Conservation (phyloP, 2,888 invertebrate genomes). For the Xanthorhoe designata region DNA sequence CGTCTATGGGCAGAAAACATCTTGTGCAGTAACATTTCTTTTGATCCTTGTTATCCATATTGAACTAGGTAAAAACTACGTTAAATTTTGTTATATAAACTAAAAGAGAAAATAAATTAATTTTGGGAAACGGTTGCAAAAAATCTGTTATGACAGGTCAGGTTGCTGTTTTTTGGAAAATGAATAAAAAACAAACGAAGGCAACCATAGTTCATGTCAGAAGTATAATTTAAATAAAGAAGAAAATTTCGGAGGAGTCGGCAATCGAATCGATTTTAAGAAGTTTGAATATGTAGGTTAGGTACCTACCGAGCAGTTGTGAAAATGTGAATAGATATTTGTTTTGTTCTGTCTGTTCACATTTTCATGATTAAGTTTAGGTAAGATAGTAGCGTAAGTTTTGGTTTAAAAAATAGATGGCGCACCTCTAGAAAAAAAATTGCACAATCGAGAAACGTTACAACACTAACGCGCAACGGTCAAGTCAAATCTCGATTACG, state of each 20-base stretch:
- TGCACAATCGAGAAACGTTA: conserved; percentile 21
- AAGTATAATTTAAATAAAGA: conserved; percentile 48
- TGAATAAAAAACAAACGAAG: conserved; percentile 53
- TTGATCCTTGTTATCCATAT: conserved; percentile 68
- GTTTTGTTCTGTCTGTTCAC: too few relatives aligned
- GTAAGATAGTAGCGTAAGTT: too few relatives aligned
- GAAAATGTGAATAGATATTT: too few relatives aligned
- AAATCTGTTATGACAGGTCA: conserved; percentile 62
- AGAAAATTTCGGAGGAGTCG: conserved; percentile 38
- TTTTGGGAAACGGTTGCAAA: conserved; percentile 48
- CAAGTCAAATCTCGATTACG: conserved; percentile 44
- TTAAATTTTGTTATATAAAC: conserved; percentile 49
- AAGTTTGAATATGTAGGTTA: too few relatives aligned
- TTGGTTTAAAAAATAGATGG: conserved; percentile 5
- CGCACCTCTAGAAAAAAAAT: neutral
- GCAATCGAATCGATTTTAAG: conserved; percentile 3
- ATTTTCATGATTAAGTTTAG: too few relatives aligned
- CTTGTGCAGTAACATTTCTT: conserved; percentile 78
- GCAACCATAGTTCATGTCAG: conserved; percentile 40
- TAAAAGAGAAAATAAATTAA: conserved; percentile 22
- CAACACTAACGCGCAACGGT: conserved; percentile 45
- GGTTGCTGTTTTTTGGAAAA: conserved; percentile 59
- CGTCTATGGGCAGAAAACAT: conserved; percentile 72
- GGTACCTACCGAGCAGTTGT: too few relatives aligned
- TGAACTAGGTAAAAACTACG: conserved; percentile 33